Evolutionary conservation across 2,113 vertebrate genomes (phyloP).

Genomic region (Motacilla alba): DNA sequence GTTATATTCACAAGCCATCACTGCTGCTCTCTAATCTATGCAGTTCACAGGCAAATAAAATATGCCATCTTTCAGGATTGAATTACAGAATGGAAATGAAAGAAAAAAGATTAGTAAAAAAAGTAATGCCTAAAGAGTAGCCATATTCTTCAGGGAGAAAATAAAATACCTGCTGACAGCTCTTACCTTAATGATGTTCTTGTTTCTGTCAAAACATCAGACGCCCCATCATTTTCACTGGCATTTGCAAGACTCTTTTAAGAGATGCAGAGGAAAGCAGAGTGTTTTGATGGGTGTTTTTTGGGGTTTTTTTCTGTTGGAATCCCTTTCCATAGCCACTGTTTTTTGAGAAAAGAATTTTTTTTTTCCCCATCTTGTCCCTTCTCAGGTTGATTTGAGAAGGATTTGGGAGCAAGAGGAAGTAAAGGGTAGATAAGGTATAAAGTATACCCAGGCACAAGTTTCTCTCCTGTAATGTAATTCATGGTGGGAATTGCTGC

Average conservation of each 20-base stretch:
- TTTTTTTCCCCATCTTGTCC: neutral
- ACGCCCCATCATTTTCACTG: neutral
- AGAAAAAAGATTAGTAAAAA: conserved; percentile 8
- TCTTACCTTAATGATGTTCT: conserved; percentile 44
- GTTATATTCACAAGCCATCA: neutral
- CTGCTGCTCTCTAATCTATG: neutral
- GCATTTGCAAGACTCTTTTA: conserved; percentile 28
- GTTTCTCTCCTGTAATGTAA: neutral
- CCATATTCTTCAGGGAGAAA: conserved; percentile 31
- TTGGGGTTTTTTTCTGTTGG: neutral
- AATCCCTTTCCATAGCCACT: neutral
- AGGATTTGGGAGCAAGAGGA: neutral
- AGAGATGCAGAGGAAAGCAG: neutral
- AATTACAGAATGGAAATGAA: conserved; percentile 10
- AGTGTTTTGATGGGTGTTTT: conserved; percentile 3
- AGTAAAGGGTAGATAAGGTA: neutral
- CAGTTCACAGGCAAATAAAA: conserved; percentile 18
- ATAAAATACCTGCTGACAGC: conserved; percentile 49
- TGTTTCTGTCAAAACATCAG: conserved; percentile 49
- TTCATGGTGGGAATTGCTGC: neutral
- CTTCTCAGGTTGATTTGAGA: neutral
- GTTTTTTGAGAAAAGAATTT: neutral
- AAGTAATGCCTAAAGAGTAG: conserved; percentile 18
- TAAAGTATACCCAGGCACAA: neutral
- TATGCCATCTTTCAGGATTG: neutral